Percentiles rank a stretch among this genome's conserved stretches.
Evolutionary conservation across 2,888 invertebrate species (phyloP).

Genomic region (Chrysolina haemoptera): DNA sequence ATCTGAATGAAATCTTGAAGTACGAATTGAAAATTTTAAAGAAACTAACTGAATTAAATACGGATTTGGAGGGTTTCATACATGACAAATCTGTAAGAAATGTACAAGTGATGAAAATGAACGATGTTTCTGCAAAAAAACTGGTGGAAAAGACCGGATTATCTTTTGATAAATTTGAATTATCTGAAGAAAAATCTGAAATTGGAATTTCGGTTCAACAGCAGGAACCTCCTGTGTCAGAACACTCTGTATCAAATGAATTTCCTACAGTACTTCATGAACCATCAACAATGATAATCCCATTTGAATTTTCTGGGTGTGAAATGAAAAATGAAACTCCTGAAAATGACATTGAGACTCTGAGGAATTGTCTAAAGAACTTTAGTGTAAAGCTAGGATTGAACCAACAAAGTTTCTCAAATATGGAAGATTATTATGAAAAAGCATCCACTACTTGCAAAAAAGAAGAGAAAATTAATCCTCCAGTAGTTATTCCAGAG

Average conservation of each 20-base stretch:
- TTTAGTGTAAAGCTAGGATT: conserved; percentile 35
- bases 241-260: conserved; percentile 34
- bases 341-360: conserved; percentile 28
- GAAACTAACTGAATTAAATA: conserved; percentile 44
- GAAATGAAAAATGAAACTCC: conserved; percentile 2
- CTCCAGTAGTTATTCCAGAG: not conserved
- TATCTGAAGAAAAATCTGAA: not conserved
- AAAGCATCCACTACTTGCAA: conserved; percentile 30
- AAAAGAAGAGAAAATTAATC: not conserved
- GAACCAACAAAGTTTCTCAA: conserved; percentile 32
- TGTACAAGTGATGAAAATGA: conserved; percentile 12
- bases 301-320: conserved; percentile 4
- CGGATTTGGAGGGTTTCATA: conserved; percentile 38
- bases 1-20: conserved; percentile 32
- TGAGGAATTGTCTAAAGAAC: conserved; percentile 33
- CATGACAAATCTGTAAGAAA: conserved; percentile 31
- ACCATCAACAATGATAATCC: not conserved
- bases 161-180: not conserved
- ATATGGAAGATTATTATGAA: conserved; percentile 40
- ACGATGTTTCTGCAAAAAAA: not conserved
- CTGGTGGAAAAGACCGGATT: not conserved
- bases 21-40: conserved; percentile 41
- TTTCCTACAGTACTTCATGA: not conserved
- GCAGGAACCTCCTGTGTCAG: not conserved
- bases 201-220: not conserved